Conservation (phyloP, 2,113 vertebrate species). For the Polyodon spathula region DNA sequence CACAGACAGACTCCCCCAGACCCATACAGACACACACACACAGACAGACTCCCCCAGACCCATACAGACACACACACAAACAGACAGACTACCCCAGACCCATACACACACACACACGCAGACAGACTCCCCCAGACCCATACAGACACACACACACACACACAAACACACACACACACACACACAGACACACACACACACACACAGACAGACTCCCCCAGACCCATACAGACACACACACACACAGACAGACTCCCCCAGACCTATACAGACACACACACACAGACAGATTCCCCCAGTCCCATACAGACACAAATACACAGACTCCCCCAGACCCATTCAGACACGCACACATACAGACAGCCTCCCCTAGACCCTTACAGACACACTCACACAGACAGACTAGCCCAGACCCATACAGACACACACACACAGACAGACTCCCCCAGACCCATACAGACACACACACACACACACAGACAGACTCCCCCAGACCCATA, state of each 20-base stretch:
- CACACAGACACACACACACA: background rate
- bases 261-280: background rate
- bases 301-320: too few relatives aligned
- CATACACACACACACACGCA: too few relatives aligned
- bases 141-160: background rate
- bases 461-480: constrained; percentile 10
- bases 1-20: too few relatives aligned
- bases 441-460: background rate
- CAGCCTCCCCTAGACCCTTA: background rate
- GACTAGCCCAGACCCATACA: constrained; percentile 8
- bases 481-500: constrained; percentile 6
- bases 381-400: background rate
- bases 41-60: too few relatives aligned
- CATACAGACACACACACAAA: too few relatives aligned
- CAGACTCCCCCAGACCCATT: too few relatives aligned
- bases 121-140: too few relatives aligned
- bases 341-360: too few relatives aligned
- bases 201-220: too few relatives aligned
- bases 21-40: too few relatives aligned
- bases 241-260: background rate
- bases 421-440: background rate
- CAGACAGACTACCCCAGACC: too few relatives aligned
- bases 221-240: background rate
- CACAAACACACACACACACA: background rate
- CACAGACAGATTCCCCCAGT: background rate